phyloP scores from a whole-genome alignment of 37 sponge, comb jelly and placozoan genomes.

The Agelas oroides region DNA sequence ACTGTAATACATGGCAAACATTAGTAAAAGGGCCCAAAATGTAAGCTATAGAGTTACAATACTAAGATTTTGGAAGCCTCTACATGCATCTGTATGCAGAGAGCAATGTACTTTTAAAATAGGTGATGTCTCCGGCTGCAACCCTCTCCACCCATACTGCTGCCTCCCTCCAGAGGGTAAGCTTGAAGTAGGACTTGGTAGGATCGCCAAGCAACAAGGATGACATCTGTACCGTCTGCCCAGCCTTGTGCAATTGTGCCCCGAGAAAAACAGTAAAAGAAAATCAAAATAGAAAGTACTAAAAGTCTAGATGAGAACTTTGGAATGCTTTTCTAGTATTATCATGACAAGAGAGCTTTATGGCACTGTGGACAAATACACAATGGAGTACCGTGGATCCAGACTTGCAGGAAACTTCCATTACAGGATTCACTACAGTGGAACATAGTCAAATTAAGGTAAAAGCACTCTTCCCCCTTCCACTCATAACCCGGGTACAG shows the following conservation, averaged over 20 bases:
- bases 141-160: slow-evolving; percentile 64
- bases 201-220: slow-evolving; percentile 58
- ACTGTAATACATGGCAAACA: too few relatives aligned
- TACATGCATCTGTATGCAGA: too few relatives aligned
- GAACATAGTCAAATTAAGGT: background rate
- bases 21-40: too few relatives aligned
- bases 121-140: slow-evolving; percentile 47
- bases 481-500: too few relatives aligned
- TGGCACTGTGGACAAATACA: too few relatives aligned
- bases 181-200: slow-evolving; percentile 55
- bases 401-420: slow-evolving; percentile 38
- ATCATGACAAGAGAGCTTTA: too few relatives aligned
- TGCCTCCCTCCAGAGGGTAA: slow-evolving; percentile 61
- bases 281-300: background rate
- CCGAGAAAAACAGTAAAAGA: background rate
- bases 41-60: too few relatives aligned
- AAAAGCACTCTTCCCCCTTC: too few relatives aligned
- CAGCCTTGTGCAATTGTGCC: slow-evolving; percentile 37
- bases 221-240: slow-evolving; percentile 48
- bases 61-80: too few relatives aligned
- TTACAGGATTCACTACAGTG: slow-evolving; percentile 35
- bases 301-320: background rate
- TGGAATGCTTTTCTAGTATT: too few relatives aligned
- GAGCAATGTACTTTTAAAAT: slow-evolving; percentile 29
- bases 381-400: slow-evolving; percentile 9